phyloP scores from a whole-genome alignment of 2,797 vertebrate genomes.

The Fistularia commersonii region DNA sequence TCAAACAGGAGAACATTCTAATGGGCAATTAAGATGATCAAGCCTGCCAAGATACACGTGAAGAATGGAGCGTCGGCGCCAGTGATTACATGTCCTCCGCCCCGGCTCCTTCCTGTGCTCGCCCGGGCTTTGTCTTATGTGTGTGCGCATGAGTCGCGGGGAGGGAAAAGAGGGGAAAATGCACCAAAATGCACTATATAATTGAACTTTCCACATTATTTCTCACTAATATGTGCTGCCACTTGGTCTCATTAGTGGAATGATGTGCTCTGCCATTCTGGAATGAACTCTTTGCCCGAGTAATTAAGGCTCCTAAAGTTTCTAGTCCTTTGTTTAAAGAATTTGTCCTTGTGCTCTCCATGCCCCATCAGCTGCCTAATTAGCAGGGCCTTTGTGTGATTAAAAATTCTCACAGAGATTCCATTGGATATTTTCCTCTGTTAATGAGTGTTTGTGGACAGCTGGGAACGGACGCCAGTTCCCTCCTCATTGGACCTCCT shows the following conservation, averaged over 20 bases:
- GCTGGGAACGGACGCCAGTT: slow-evolving; percentile 89
- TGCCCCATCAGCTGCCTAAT: slow-evolving; percentile 99
- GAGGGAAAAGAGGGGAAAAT: slow-evolving; percentile 65
- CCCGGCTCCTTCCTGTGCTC: slow-evolving; percentile 65
- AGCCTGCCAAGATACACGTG: slow-evolving; percentile 82
- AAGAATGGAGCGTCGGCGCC: slow-evolving; percentile 74
- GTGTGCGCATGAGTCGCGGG: slow-evolving; percentile 72
- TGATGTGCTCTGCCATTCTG: slow-evolving; percentile 98
- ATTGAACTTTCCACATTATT: slow-evolving; percentile 87
- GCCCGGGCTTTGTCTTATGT: slow-evolving; percentile 77
- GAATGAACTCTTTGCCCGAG: slow-evolving; percentile 99
- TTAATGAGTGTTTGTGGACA: slow-evolving; percentile 99
- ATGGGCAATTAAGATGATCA: slow-evolving; percentile 88
- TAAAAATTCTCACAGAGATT: slow-evolving; percentile 99
- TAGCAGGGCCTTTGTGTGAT: slow-evolving; percentile 97
- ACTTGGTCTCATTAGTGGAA: slow-evolving; percentile 95
- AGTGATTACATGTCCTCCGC: slow-evolving; percentile 73
- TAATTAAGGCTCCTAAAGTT: slow-evolving; percentile 99
- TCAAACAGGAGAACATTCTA: slow-evolving; percentile 84
- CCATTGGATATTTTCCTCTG: slow-evolving; percentile 98
- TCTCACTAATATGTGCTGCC: slow-evolving; percentile 86
- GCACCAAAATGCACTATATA: slow-evolving; percentile 83
- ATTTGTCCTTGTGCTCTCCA: slow-evolving; percentile 99
- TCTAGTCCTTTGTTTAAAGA: slow-evolving; percentile 99
- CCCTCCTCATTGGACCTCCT: slow-evolving; percentile 89